A percentile compares a stretch with the other conserved stretches of the same genome.
Evolutionary conservation across 1,140 invertebrate species (phyloP).

Genomic region (Scaptomyza graminum): DNA sequence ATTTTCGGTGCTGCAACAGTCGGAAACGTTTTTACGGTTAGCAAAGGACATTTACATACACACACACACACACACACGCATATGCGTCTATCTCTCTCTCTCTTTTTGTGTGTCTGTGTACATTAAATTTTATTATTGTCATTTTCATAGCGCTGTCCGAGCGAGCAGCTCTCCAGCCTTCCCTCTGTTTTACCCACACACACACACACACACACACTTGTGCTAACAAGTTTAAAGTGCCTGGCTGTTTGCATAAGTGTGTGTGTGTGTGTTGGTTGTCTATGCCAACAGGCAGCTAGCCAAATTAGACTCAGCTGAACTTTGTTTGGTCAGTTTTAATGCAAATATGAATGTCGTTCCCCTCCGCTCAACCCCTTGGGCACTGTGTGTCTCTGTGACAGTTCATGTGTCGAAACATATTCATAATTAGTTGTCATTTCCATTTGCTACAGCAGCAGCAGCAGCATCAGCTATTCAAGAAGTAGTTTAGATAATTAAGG

Average conservation of each 20-base stretch:
- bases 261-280: slow-evolving; percentile 34
- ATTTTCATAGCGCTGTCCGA: slow-evolving; percentile 70
- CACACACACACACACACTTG: slow-evolving; percentile 15
- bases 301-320: slow-evolving; percentile 76
- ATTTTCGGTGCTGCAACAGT: slow-evolving; percentile 43
- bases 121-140: slow-evolving; percentile 83
- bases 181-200: too few relatives aligned
- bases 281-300: slow-evolving; percentile 57
- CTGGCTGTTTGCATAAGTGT: slow-evolving; percentile 67
- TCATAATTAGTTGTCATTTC: slow-evolving; percentile 74
- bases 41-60: slow-evolving; percentile 73
- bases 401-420: slow-evolving; percentile 75
- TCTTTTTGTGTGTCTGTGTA: slow-evolving; percentile 46
- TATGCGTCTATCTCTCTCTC: slow-evolving; percentile 50
- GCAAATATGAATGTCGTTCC: slow-evolving; percentile 45
- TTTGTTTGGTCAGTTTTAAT: slow-evolving; percentile 81
- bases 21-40: slow-evolving; percentile 79
- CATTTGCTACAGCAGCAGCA: slow-evolving; percentile 36
- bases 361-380: not conserved
- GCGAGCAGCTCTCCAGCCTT: not conserved
- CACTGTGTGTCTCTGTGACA: slow-evolving; percentile 23
- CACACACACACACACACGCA: slow-evolving; percentile 42
- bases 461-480: slow-evolving; percentile 7
- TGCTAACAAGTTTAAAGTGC: slow-evolving; percentile 66
- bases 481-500: slow-evolving; percentile 3